These are phyloP conservation scores for Crocodylus rhombifer DNA, from an alignment of 2,797 vertebrate genomes.

Conservation along the genomic window DNA sequence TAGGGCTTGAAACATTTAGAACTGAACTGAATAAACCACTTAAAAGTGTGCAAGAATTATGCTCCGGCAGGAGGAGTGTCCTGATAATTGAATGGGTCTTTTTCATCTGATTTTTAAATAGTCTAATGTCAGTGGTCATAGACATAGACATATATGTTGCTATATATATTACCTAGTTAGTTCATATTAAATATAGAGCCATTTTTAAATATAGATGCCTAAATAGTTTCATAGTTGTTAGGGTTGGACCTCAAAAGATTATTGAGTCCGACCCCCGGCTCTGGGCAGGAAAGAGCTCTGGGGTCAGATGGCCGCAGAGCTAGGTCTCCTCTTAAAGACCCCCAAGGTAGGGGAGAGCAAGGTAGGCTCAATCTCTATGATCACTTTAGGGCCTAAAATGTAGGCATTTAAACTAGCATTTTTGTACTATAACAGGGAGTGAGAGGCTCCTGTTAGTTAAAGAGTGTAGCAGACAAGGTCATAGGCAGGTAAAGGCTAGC, in stretches of 20 bases:
- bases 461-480: too few relatives aligned
- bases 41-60: neutral
- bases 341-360: too few relatives aligned
- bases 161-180: neutral
- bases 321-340: too few relatives aligned
- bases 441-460: too few relatives aligned
- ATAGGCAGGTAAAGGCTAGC: too few relatives aligned
- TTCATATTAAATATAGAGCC: neutral
- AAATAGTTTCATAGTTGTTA: neutral
- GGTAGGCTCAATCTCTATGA: neutral
- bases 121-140: neutral
- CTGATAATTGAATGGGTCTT: neutral
- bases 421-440: neutral
- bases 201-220: neutral
- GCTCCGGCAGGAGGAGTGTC: neutral
- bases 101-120: neutral
- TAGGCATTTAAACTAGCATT: neutral
- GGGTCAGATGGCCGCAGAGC: too few relatives aligned
- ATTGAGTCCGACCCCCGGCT: too few relatives aligned
- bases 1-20: neutral
- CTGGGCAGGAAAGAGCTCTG: too few relatives aligned
- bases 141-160: neutral
- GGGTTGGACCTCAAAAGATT: too few relatives aligned
- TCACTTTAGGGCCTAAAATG: neutral
- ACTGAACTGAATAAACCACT: neutral